A percentile compares a stretch with the other conserved stretches of the same genome.
Conservation (phyloP, 2,888 invertebrate species). For the Fragum sueziense region DNA sequence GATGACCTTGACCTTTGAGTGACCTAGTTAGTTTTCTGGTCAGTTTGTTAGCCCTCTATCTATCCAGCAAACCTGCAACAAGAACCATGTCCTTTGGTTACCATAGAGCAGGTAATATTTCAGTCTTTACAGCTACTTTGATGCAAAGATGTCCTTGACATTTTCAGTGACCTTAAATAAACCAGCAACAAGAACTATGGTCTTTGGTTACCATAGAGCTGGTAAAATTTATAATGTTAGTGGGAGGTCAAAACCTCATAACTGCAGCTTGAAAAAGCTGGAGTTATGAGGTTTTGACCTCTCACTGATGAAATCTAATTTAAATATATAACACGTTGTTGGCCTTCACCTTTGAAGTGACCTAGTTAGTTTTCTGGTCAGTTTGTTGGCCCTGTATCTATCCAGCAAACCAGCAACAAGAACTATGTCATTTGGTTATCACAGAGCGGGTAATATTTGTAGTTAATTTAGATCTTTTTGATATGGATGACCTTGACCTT, state of each 20-base stretch:
- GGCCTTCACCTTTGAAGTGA: constrained; percentile 99
- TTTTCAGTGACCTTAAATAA: constrained; percentile 97
- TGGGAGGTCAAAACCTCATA: no score
- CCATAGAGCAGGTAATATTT: constrained; percentile 91
- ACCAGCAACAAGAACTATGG: constrained; percentile 93
- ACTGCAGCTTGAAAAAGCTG: no score
- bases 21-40: constrained; percentile 99
- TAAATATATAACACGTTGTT: no score
- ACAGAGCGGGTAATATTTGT: constrained; percentile 92
- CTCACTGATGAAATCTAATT: no score
- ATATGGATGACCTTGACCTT: constrained; percentile 98
- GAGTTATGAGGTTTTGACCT: no score
- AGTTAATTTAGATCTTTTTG: no score
- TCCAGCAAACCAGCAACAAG: constrained; percentile 92
- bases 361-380: constrained; percentile 99
- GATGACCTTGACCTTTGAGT: constrained; percentile 98
- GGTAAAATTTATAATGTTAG: no score
- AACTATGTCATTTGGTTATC: constrained; percentile 96
- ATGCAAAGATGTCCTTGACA: constrained; percentile 98
- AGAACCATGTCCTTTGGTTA: constrained; percentile 95
- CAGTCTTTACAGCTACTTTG: constrained; percentile 87
- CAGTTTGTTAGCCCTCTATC: constrained; percentile 96
- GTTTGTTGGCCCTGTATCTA: constrained; percentile 96
- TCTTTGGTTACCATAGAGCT: constrained; percentile 96
- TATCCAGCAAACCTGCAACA: constrained; percentile 92